Conservation (phyloP, 2,113 vertebrate species). For the Rostratula benghalensis region DNA sequence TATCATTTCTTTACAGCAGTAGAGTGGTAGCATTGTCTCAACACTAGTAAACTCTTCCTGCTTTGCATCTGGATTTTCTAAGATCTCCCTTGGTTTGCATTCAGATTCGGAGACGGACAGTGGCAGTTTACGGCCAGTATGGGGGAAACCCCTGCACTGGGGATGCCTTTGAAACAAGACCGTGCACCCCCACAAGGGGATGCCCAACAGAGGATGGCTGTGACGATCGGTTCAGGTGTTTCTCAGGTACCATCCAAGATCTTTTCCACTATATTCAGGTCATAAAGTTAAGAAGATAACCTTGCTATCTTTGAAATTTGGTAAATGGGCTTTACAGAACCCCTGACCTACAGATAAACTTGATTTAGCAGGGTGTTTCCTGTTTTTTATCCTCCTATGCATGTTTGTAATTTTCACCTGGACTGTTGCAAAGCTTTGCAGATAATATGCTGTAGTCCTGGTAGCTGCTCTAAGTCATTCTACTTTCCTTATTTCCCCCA, state of each 20-base stretch:
- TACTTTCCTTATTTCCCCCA: background rate
- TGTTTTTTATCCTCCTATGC: background rate
- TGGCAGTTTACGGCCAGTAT: conserved; percentile 84
- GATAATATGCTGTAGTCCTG: background rate
- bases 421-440: background rate
- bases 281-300: background rate
- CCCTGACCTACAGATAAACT: background rate
- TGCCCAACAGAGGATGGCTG: conserved; percentile 88
- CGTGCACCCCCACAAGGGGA: conserved; percentile 77
- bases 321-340: background rate
- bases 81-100: conserved; percentile 4
- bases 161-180: conserved; percentile 69
- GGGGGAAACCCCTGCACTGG: conserved; percentile 81
- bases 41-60: background rate
- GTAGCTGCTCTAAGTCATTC: background rate
- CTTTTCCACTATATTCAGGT: background rate
- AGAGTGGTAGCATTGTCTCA: background rate
- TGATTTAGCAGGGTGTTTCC: background rate
- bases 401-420: background rate
- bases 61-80: background rate
- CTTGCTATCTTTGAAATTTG: background rate
- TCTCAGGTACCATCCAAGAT: conserved; percentile 78
- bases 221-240: conserved; percentile 86
- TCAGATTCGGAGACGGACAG: conserved; percentile 80
- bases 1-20: background rate